phyloP scores from a whole-genome alignment of 1,140 invertebrate species.

The Cotesia glomerata region DNA sequence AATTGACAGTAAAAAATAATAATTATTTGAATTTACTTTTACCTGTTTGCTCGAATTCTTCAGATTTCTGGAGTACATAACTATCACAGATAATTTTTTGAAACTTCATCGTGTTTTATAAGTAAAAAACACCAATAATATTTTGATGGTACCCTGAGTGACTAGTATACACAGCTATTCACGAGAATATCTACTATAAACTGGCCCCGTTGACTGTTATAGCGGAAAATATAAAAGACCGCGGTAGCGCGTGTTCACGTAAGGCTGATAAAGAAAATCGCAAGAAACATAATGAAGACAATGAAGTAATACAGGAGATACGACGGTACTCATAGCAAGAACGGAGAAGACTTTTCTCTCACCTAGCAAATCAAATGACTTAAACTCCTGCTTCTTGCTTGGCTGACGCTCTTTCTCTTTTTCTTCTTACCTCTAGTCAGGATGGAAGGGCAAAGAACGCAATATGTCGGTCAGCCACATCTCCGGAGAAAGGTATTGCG shows the following conservation, averaged over 20 bases:
- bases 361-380: neutral
- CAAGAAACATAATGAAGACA: neutral
- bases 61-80: too few relatives aligned
- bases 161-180: neutral
- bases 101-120: neutral
- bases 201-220: neutral
- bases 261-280: slow-evolving; percentile 1
- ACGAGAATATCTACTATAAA: neutral
- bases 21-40: too few relatives aligned
- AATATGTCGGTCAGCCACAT: slow-evolving; percentile 25
- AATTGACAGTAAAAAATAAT: too few relatives aligned
- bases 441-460: slow-evolving; percentile 6
- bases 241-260: neutral
- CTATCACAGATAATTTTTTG: neutral
- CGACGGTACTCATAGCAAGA: neutral
- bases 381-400: neutral
- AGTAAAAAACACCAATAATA: neutral
- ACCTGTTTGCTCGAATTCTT: too few relatives aligned
- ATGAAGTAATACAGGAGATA: neutral
- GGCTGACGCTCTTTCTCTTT: neutral
- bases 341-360: neutral
- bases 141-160: neutral
- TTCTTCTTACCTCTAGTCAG: neutral
- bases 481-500: slow-evolving; percentile 38
- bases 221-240: slow-evolving; percentile 3